phyloP scores from a whole-genome alignment of 1,140 invertebrate species.

The Heliothis subflexa region DNA sequence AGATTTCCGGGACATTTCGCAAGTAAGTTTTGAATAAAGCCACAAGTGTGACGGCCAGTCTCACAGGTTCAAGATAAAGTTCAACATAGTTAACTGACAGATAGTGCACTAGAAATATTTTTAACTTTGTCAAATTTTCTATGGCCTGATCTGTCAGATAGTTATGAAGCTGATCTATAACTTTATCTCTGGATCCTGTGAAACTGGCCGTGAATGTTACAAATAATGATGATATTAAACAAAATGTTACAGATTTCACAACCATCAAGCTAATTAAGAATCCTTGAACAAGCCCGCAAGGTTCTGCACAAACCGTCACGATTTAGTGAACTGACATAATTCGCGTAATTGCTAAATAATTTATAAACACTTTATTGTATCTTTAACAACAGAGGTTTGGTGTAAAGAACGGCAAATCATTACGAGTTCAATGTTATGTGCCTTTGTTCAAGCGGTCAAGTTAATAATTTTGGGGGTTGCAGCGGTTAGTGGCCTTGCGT shows the following conservation, averaged over 20 bases:
- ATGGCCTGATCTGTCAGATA: too few species aligned
- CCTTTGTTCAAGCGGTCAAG: too few species aligned
- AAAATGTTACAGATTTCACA: slow-evolving; percentile 5
- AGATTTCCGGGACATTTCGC: too few species aligned
- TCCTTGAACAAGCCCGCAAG: slow-evolving; percentile 24
- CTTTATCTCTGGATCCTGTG: too few species aligned
- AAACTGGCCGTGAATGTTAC: neutral
- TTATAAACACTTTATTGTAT: neutral
- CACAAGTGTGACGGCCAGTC: too few species aligned
- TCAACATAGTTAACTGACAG: too few species aligned
- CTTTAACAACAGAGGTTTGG: neutral
- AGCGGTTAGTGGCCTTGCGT: neutral
- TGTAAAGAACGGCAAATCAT: neutral
- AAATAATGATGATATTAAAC: neutral
- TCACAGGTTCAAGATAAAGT: too few species aligned
- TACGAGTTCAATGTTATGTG: neutral
- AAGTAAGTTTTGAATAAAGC: neutral
- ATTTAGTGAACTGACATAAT: slow-evolving; percentile 7
- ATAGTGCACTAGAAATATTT: too few species aligned
- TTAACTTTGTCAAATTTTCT: too few species aligned
- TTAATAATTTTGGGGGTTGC: neutral
- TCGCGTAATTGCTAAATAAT: slow-evolving; percentile 11
- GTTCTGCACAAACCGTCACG: slow-evolving; percentile 11
- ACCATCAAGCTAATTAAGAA: neutral
- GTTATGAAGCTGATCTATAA: too few species aligned